Conservation (phyloP, 2,113 vertebrate species). For the Myrmecophaga tridactyla region DNA sequence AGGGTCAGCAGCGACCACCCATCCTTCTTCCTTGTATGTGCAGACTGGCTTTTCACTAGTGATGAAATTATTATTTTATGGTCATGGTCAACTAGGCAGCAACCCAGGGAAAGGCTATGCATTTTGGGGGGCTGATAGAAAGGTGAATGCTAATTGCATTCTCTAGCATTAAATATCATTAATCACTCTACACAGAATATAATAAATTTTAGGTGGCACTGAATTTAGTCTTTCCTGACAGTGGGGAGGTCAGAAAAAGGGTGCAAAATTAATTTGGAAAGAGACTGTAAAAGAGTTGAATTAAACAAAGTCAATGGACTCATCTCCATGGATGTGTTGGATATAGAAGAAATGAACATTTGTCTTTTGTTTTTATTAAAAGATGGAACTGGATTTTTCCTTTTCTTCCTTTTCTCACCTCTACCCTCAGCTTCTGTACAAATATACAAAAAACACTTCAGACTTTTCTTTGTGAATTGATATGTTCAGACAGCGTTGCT, state of each 20-base stretch:
- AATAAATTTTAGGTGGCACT: neutral
- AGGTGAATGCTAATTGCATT: neutral
- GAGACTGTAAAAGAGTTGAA: conserved; percentile 3
- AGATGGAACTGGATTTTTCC: neutral
- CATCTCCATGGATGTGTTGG: neutral
- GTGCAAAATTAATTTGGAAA: conserved; percentile 46
- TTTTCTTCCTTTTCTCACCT: neutral
- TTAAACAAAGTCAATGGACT: neutral
- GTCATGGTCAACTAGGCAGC: neutral
- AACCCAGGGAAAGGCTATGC: neutral
- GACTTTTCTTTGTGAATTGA: neutral
- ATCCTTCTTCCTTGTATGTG: neutral
- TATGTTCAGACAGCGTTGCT: neutral
- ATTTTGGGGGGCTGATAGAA: neutral
- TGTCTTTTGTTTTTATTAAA: neutral
- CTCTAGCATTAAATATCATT: neutral
- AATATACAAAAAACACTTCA: neutral
- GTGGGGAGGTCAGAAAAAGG: neutral
- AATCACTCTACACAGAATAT: neutral
- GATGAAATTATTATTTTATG: neutral
- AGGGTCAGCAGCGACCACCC: neutral
- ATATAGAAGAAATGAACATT: neutral
- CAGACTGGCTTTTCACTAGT: neutral
- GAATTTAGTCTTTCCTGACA: conserved; percentile 24
- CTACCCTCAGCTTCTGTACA: neutral